phyloP scores from a whole-genome alignment of 2,113 vertebrate genomes.

The Cephalopholis sonnerati region DNA sequence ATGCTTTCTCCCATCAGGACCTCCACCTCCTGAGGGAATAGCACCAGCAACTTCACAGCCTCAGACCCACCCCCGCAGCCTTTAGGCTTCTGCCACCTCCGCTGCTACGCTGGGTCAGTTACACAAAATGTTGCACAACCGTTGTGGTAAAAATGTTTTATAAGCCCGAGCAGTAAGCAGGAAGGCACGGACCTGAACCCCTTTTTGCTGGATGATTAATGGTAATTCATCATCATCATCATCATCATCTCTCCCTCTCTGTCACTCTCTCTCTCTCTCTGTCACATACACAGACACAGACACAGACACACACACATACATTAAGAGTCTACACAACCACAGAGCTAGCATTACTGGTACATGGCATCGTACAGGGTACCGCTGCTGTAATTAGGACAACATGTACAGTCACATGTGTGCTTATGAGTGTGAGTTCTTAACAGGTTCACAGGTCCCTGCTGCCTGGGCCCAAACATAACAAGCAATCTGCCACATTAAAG shows the following conservation, averaged over 20 bases:
- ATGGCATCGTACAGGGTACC: slow-evolving; percentile 2
- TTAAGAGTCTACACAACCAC: slow-evolving; percentile 3
- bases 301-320: neutral
- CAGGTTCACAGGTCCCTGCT: slow-evolving; percentile 44
- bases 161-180: slow-evolving; percentile 13
- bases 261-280: neutral
- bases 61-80: neutral
- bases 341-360: slow-evolving; percentile 2
- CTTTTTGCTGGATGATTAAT: slow-evolving; percentile 47
- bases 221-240: neutral
- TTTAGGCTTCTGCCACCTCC: neutral
- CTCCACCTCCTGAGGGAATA: neutral
- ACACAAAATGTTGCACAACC: slow-evolving; percentile 59
- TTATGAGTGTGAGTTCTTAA: slow-evolving; percentile 33
- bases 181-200: neutral
- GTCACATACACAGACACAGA: neutral
- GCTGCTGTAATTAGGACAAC: slow-evolving; percentile 38
- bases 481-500: slow-evolving; percentile 55
- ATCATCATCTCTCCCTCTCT: neutral
- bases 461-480: slow-evolving; percentile 31
- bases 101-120: slow-evolving; percentile 37
- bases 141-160: slow-evolving; percentile 43
- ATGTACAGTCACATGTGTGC: slow-evolving; percentile 36
- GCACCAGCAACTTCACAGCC: neutral
- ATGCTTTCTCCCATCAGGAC: neutral